Conservation (phyloP, 2,888 invertebrate species). For the Cryptocephalus moraei region DNA sequence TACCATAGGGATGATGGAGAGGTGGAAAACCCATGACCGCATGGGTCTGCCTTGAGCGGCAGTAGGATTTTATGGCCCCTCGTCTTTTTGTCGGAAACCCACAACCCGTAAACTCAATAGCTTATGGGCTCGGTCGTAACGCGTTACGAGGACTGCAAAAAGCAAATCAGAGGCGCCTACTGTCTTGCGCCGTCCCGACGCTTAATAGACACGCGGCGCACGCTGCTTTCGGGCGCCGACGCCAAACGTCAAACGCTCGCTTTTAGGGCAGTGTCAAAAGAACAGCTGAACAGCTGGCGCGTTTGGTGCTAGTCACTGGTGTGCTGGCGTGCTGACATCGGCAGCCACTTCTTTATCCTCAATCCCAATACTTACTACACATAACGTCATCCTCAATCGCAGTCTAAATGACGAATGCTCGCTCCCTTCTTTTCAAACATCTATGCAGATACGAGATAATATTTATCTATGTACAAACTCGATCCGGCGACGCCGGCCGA, state of each 20-base stretch:
- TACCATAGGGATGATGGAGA: conserved; percentile 14
- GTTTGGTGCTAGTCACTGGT: no score
- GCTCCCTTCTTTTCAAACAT: no score
- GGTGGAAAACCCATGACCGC: conserved; percentile 28
- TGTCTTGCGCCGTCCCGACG: neutral
- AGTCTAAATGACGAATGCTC: no score
- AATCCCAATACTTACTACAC: no score
- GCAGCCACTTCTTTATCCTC: no score
- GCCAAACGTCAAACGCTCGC: neutral
- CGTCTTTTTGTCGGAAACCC: conserved; percentile 13
- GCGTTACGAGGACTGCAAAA: neutral
- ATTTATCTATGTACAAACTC: no score
- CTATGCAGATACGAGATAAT: no score
- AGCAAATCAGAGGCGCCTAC: neutral
- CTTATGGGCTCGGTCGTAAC: neutral
- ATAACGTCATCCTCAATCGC: no score
- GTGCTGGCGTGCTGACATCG: no score
- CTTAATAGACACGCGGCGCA: neutral
- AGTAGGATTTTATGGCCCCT: conserved; percentile 8
- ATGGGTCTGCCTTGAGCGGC: conserved; percentile 6
- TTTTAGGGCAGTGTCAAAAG: neutral
- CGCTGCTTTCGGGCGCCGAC: neutral
- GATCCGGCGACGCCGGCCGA: no score
- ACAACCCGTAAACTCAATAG: conserved; percentile 26
- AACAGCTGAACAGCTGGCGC: no score